Conservation (phyloP, 2,797 vertebrate species). For the Etheostoma nigrum region DNA sequence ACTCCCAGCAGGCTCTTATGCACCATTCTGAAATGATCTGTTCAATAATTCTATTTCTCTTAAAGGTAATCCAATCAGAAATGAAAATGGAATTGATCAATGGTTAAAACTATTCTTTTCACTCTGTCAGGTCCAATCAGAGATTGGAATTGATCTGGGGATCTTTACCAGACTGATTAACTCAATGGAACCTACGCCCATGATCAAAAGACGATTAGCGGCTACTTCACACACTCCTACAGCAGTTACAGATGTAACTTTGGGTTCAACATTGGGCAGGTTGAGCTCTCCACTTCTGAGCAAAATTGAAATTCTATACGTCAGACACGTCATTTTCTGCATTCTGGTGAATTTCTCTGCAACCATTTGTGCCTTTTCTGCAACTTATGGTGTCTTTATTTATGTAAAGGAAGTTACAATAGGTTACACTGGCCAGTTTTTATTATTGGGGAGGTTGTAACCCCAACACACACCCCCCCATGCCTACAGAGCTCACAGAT, state of each 20-base stretch:
- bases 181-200: slow-evolving; percentile 26
- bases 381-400: no score
- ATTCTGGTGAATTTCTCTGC: no score
- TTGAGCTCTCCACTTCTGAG: no score
- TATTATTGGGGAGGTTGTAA: no score
- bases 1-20: slow-evolving; percentile 22
- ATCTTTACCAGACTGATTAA: slow-evolving; percentile 56
- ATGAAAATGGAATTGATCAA: slow-evolving; percentile 33
- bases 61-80: slow-evolving; percentile 48
- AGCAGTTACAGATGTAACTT: no score
- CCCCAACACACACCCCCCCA: no score
- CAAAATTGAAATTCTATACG: no score
- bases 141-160: slow-evolving; percentile 24
- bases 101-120: slow-evolving; percentile 37
- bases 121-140: background rate
- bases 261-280: no score
- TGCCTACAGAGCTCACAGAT: background rate
- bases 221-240: background rate
- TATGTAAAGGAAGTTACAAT: no score
- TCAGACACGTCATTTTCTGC: no score
- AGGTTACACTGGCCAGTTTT: no score
- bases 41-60: slow-evolving; percentile 21
- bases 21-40: slow-evolving; percentile 16
- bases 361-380: no score
- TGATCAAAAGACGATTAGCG: slow-evolving; percentile 34